Evolutionary conservation across 2,888 invertebrate genomes (phyloP).

Genomic region (Thecocarcelia acutangulata): DNA sequence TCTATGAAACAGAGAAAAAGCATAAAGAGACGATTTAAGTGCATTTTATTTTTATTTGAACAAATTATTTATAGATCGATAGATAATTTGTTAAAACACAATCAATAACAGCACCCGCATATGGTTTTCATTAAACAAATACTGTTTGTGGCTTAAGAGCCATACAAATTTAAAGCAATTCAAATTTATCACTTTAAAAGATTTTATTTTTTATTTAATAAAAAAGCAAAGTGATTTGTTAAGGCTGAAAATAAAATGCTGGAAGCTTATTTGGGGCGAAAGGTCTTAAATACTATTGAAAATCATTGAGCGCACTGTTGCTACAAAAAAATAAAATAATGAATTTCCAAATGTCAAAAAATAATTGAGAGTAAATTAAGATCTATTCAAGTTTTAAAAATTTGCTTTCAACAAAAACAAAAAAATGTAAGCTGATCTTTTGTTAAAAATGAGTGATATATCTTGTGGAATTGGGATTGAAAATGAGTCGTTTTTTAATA

Average conservation of each 20-base stretch:
- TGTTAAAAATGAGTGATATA: too few species aligned
- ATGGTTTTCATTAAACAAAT: slow-evolving; percentile 25
- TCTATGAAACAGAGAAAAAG: slow-evolving; percentile 3
- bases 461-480: too few species aligned
- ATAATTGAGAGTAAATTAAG: too few species aligned
- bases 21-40: slow-evolving; percentile 34
- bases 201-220: slow-evolving; percentile 7
- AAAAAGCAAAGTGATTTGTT: slow-evolving; percentile 21
- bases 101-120: slow-evolving; percentile 59
- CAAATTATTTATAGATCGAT: slow-evolving; percentile 62
- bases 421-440: too few species aligned
- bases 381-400: too few species aligned
- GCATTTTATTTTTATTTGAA: slow-evolving; percentile 55
- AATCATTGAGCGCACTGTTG: too few species aligned
- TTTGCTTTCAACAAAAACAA: too few species aligned
- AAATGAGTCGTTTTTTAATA: too few species aligned
- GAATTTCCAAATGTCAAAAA: too few species aligned
- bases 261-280: too few species aligned
- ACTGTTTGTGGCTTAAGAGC: background rate
- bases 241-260: background rate
- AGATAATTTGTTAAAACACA: slow-evolving; percentile 54
- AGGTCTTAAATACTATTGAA: too few species aligned
- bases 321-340: too few species aligned
- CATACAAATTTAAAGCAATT: slow-evolving; percentile 31
- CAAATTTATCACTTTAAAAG: slow-evolving; percentile 45